A percentile compares a stretch with the other conserved stretches of the same genome.
Evolutionary conservation across 2,888 invertebrate genomes (phyloP).

Genomic region (Formica aserva): DNA sequence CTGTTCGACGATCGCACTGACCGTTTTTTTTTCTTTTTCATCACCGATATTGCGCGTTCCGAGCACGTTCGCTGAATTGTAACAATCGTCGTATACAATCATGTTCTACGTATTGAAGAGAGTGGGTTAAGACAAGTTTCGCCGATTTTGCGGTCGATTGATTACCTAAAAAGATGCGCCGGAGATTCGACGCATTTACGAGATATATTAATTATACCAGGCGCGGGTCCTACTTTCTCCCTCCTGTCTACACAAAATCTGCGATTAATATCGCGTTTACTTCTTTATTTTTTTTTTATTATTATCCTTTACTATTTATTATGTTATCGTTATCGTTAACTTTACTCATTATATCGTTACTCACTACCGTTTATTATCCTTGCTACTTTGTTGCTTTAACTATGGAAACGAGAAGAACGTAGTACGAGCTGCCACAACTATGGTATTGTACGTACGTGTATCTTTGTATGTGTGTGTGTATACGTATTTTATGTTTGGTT

Average conservation of each 20-base stretch:
- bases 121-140: conserved; percentile 27
- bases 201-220: conserved; percentile 15
- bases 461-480: neutral
- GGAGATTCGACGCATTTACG: conserved; percentile 2
- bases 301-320: conserved; percentile 46
- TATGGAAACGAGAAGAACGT: conserved; percentile 62
- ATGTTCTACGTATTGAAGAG: conserved; percentile 43
- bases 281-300: conserved; percentile 31
- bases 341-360: conserved; percentile 57
- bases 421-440: conserved; percentile 48
- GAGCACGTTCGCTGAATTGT: conserved; percentile 19
- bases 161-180: conserved; percentile 8
- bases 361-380: conserved; percentile 52
- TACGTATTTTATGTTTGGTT: neutral
- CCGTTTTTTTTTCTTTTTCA: conserved; percentile 18
- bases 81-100: conserved; percentile 64
- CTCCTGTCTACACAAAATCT: conserved; percentile 4
- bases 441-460: conserved; percentile 26
- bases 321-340: conserved; percentile 41
- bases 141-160: conserved; percentile 20
- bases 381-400: conserved; percentile 51
- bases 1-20: conserved; percentile 49
- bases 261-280: conserved; percentile 23
- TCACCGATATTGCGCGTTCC: conserved; percentile 70
- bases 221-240: neutral